These are phyloP conservation scores for Atrina japonica DNA, from an alignment of 2,888 invertebrate genomes.

Conservation along the genomic window DNA sequence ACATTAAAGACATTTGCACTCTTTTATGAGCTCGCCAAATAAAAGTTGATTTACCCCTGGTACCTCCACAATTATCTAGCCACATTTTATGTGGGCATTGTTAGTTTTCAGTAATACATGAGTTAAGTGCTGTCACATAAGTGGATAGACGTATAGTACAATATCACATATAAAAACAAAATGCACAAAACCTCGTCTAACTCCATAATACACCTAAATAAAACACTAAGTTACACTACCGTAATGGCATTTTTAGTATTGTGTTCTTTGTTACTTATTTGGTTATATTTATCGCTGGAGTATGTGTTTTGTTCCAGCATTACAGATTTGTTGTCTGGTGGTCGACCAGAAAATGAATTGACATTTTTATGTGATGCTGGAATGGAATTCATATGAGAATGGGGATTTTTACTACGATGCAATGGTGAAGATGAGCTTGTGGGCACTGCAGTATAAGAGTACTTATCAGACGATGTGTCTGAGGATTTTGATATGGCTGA, in stretches of 20 bases:
- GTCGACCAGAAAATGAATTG: constrained; percentile 32
- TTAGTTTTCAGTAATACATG: too few relatives aligned
- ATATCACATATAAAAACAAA: too few relatives aligned
- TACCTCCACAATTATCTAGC: too few relatives aligned
- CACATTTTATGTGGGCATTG: too few relatives aligned
- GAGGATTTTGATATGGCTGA: constrained; percentile 56
- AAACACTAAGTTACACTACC: too few relatives aligned
- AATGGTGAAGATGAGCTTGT: constrained; percentile 71
- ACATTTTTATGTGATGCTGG: constrained; percentile 39
- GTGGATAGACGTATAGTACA: too few relatives aligned
- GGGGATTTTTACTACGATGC: constrained; percentile 54
- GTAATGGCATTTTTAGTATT: constrained; percentile 71
- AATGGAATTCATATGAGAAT: constrained; percentile 39
- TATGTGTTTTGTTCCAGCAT: constrained; percentile 44
- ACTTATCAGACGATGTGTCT: constrained; percentile 52
- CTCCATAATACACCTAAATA: too few relatives aligned
- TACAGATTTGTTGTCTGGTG: constrained; percentile 41
- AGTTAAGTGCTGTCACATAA: too few relatives aligned
- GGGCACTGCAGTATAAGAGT: constrained; percentile 70
- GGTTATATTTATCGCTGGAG: constrained; percentile 52
- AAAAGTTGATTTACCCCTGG: too few relatives aligned
- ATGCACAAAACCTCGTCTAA: too few relatives aligned
- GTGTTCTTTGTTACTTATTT: constrained; percentile 38
- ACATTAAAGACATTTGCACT: too few relatives aligned
- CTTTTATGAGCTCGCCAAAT: too few relatives aligned